These are phyloP conservation scores for Diglossa cyanea DNA, from an alignment of 2,797 vertebrate species.

Conservation along the genomic window DNA sequence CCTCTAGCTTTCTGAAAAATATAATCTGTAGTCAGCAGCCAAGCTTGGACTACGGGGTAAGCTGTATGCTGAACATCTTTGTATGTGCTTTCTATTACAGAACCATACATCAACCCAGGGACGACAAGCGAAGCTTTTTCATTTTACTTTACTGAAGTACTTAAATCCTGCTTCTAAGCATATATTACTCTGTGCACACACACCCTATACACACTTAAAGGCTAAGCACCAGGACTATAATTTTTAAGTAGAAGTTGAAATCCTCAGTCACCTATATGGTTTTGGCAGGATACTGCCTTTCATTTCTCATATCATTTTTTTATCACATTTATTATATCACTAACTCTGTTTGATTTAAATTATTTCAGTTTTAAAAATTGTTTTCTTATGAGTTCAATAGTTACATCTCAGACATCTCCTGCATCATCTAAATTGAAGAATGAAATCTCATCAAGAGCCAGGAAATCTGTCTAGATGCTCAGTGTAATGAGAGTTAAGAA, in stretches of 20 bases:
- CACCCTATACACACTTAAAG: not conserved
- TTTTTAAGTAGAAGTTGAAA: not conserved
- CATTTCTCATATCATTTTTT: not conserved
- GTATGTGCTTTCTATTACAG: not conserved
- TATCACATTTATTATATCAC: not conserved
- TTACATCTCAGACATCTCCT: not conserved
- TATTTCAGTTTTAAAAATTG: not conserved
- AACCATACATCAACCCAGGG: not conserved
- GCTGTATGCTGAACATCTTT: not conserved
- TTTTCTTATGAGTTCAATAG: not conserved
- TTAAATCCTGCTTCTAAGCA: not conserved
- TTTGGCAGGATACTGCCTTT: constrained; percentile 22
- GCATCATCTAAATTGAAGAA: not conserved
- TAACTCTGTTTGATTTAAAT: constrained; percentile 9
- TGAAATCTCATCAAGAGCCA: not conserved
- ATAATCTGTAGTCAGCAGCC: not conserved
- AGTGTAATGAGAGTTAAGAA: not conserved
- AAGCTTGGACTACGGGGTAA: not conserved
- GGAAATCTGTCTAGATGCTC: not conserved
- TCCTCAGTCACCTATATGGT: not conserved
- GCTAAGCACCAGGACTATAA: not conserved
- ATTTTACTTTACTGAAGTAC: constrained; percentile 10
- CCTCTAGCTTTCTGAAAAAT: constrained; percentile 8
- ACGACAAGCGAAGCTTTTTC: constrained; percentile 21
- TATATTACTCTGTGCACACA: not conserved